Base-by-base conservation (phyloP, 64 coral and sea anemone species). In the Exaiptasia diaphana region DNA sequence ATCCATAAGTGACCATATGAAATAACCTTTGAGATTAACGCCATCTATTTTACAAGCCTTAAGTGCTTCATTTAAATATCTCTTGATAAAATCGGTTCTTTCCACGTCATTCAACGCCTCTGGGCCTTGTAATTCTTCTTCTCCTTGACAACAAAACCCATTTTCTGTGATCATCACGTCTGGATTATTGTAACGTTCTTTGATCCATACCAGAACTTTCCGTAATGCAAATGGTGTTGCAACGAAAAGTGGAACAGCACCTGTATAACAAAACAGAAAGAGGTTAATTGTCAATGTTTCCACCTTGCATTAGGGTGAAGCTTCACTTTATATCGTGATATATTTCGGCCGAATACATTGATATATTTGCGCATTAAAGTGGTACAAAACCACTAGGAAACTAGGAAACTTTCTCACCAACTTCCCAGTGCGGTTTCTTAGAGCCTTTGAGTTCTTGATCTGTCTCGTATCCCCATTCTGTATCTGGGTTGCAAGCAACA, bases 101-200 rank as follows among this genome's bases (percentile, higher is more conserved):
- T 76, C 76, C 58, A 15, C 68, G 50, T 93, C 90, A 23, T 68
- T 56, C 37, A 93, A 69, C 18, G 76, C 90, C 24, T 15, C 39
- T 27, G 68, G 62, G 0, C 71, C 35, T 11, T 48, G 8, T 11
- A 76, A 37, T 18, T 75, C 54, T 30, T 77, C 53, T 53, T 93
- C 90, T 18, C 76, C 85, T 50, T 70, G 23, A 56, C 60, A 62
- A 34, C 83, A 88, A 31, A 88, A 93, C 26, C 90, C 90, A 78
- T 93, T 93, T 31, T 93, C 90, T 4, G 90, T 93, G 38, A 93
- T 77, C 59, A 88, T 50, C 22, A 93, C 88, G 21, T 88, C 90
- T 17, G 90, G 90, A 39, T 93, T 61, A 50, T 88, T 70, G 31
- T 93, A 93, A 54, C 74, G 63, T 30, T 88, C 58, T 61, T 93